A percentile compares a stretch with the other conserved stretches of the same genome.
These are phyloP conservation scores for Nemoura dubitans DNA, from an alignment of 2,888 invertebrate species.

Conservation along the genomic window DNA sequence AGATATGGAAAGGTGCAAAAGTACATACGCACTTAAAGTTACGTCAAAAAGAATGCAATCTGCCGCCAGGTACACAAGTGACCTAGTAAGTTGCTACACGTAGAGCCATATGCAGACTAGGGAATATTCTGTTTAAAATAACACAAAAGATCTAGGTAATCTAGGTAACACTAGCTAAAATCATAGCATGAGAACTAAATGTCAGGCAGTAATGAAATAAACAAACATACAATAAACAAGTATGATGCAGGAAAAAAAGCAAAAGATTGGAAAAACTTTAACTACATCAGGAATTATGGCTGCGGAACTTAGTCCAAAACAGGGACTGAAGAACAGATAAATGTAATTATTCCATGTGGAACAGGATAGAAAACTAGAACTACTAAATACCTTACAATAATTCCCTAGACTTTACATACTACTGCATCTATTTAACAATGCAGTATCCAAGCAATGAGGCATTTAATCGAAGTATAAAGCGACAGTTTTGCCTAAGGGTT, in stretches of 20 bases:
- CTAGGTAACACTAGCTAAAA: neutral
- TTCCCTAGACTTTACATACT: neutral
- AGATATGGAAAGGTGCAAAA: too few relatives aligned
- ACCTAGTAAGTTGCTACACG: too few relatives aligned
- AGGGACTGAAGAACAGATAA: neutral
- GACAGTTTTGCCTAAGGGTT: neutral
- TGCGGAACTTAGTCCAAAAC: neutral
- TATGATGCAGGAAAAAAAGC: neutral
- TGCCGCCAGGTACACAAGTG: too few relatives aligned
- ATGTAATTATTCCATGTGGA: neutral
- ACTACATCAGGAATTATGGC: neutral
- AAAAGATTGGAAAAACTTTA: neutral
- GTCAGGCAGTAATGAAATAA: neutral
- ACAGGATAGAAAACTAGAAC: neutral
- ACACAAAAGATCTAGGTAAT: neutral
- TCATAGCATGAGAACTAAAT: neutral
- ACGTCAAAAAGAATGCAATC: too few relatives aligned
- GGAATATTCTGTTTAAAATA: neutral
- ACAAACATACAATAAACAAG: neutral
- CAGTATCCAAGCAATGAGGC: neutral
- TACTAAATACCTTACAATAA: neutral
- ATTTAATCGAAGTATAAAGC: neutral
- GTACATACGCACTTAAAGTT: too few relatives aligned
- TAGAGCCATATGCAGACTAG: neutral
- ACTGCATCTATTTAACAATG: neutral